Base-by-base conservation (phyloP, 1,140 invertebrate species). In the Drosophila cardini region DNA sequence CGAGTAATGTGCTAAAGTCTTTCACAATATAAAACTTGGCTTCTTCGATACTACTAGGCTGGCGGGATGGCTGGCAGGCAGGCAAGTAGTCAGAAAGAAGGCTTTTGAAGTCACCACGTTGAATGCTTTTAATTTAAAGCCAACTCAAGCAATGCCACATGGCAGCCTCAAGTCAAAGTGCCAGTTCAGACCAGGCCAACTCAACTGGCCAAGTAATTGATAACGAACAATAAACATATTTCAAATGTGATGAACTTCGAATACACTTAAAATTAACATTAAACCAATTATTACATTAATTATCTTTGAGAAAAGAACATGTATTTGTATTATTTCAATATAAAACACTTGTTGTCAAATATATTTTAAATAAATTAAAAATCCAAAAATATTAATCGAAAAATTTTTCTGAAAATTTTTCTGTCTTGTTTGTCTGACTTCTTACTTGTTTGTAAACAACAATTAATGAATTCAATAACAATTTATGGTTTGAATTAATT, bases 181-280 rank as follows among this genome's bases (percentile, higher is more conserved):
- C 32, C 62, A 26, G 21, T 26, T 26, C 21, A 26, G 21, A 26
- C 2, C 21, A 26, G 21, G 21, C 21, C 21, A 52, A 45, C 36
- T 53, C 55, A 72, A 72, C 53, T 58, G 70, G 55, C 55, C 55
- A 72, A 72, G 69, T 58, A 65, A 50, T 65, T 72, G 38, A 57
- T 57, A 57, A 18, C n/a, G 26, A 26, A 56, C 48, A 18, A 42
- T 57, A 10, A 13, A 15, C 11, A 42, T 42, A 32, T 6, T 11
- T 38, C 34, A 46, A 18, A 26, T n/a, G 42, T 30, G 34, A 13
- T 21, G 46, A 62, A 62, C 11, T 40, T 26, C 16, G 11, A 40
- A 62, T 62, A 62, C 60, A 13, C 60, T 52, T 34, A 9, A 52
- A 5, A 16, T 5, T 16, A 16, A n/a, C n/a, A n/a, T n/a, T n/a